Conservation (phyloP, 2,113 vertebrate species). For the Girardinichthys multiradiatus region DNA sequence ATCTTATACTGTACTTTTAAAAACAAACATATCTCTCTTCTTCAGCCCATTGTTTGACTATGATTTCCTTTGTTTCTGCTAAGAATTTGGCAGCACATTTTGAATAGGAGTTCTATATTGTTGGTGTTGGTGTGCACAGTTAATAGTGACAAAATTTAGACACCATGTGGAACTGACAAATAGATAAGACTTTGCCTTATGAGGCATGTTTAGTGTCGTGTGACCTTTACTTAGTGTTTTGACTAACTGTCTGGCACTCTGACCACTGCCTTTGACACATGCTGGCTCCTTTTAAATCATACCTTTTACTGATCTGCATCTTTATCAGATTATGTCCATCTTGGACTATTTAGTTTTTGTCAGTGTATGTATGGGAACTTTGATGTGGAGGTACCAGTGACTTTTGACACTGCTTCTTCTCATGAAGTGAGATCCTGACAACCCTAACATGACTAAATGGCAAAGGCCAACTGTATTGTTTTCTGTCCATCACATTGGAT, state of each 20-base stretch:
- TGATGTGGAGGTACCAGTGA: conserved; percentile 41
- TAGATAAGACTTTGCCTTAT: background rate
- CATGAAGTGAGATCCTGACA: conserved; percentile 18
- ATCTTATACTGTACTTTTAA: too few relatives aligned
- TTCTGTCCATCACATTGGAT: conserved; percentile 38
- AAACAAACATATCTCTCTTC: too few relatives aligned
- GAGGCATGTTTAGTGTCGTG: background rate
- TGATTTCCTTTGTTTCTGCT: too few relatives aligned
- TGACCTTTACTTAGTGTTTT: background rate
- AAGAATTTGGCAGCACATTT: background rate
- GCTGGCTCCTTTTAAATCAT: background rate
- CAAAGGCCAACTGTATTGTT: conserved; percentile 58
- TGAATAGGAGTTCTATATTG: background rate
- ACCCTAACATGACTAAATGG: conserved; percentile 35
- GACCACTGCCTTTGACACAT: background rate
- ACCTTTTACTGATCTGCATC: background rate
- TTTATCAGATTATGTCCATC: background rate
- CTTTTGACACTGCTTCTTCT: conserved; percentile 52
- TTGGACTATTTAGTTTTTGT: too few relatives aligned
- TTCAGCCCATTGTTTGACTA: too few relatives aligned
- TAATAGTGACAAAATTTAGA: background rate
- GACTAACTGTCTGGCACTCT: background rate
- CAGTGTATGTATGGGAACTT: too few relatives aligned
- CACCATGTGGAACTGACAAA: background rate
- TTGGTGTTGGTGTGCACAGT: background rate